These are phyloP conservation scores for Drosophila bifasciata DNA, from an alignment of 1,140 invertebrate genomes.

Conservation along the genomic window DNA sequence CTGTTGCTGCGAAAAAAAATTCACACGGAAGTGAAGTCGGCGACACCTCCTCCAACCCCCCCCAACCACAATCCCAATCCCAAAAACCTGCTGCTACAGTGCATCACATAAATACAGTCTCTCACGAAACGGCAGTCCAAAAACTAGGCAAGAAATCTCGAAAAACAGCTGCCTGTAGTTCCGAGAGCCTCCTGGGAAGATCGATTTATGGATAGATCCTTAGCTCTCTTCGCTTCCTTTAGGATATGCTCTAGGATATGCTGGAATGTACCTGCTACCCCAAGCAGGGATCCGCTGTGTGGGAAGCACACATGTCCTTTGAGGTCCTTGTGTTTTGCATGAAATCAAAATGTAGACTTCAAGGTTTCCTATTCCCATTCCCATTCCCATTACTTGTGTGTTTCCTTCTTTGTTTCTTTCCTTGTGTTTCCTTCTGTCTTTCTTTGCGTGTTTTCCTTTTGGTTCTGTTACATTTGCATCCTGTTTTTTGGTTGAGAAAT, in stretches of 20 bases:
- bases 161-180: conserved; percentile 30
- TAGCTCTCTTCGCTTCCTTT: not conserved
- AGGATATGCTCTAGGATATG: conserved; percentile 18
- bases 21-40: conserved; percentile 55
- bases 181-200: conserved; percentile 47
- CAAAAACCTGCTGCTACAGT: too few species aligned
- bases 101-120: conserved; percentile 20
- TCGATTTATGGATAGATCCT: not conserved
- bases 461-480: conserved; percentile 54
- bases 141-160: conserved; percentile 17
- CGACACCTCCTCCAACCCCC: too few species aligned
- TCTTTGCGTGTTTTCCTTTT: too few species aligned
- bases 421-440: too few species aligned
- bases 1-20: conserved; percentile 48
- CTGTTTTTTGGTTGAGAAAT: conserved; percentile 41
- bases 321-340: conserved; percentile 54
- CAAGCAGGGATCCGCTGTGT: conserved; percentile 7
- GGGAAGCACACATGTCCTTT: conserved; percentile 58
- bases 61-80: too few species aligned
- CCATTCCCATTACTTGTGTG: too few species aligned
- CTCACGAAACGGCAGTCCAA: conserved; percentile 16
- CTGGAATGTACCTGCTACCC: conserved; percentile 47
- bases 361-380: conserved; percentile 17
- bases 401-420: too few species aligned
- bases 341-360: conserved; percentile 28